phyloP scores from a whole-genome alignment of 2,113 vertebrate species.

The Neotoma lepida region DNA sequence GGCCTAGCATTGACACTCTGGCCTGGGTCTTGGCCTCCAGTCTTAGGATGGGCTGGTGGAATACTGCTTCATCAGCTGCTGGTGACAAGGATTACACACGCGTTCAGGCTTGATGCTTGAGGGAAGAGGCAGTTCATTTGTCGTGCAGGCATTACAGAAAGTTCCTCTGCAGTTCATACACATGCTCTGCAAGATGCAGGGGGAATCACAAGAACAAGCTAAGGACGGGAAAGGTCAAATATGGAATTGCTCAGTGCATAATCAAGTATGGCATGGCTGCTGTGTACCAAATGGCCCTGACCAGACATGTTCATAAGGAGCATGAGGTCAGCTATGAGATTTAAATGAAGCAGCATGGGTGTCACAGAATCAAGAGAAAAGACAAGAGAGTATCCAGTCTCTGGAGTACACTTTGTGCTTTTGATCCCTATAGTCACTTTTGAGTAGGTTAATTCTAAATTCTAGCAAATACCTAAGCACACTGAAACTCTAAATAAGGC shows the following conservation, averaged over 20 bases:
- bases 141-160: conserved; percentile 91
- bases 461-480: background rate
- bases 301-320: background rate
- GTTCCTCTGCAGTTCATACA: conserved; percentile 92
- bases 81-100: conserved; percentile 90
- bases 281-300: background rate
- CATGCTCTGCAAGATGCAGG: conserved; percentile 83
- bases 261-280: background rate
- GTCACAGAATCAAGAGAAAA: background rate
- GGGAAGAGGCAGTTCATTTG: conserved; percentile 91
- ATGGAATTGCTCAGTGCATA: background rate
- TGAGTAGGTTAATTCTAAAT: conserved; percentile 20
- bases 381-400: background rate
- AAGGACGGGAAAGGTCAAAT: background rate
- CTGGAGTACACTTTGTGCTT: background rate
- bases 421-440: background rate
- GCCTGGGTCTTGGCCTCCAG: accelerated
- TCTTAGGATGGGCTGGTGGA: conserved; percentile 88
- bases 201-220: background rate
- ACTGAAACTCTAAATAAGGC: background rate
- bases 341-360: background rate
- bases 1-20: background rate
- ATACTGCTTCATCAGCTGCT: conserved; percentile 90
- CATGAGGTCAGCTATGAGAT: background rate
- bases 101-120: conserved; percentile 93